Base-by-base conservation (phyloP, 2,888 invertebrate genomes). In the Mythimna impura region DNA sequence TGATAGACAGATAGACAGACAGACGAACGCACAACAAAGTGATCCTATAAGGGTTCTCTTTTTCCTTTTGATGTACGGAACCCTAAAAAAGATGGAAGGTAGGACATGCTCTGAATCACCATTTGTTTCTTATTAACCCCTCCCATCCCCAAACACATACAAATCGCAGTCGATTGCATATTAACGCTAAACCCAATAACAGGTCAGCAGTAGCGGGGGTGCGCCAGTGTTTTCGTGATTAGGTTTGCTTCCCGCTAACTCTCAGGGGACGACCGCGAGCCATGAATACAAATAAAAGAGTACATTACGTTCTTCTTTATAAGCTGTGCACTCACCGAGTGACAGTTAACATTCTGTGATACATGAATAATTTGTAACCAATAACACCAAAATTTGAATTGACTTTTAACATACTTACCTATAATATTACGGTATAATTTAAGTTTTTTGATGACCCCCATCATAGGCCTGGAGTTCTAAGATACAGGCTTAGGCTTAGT, bases 231-330 rank as follows among this genome's bases (percentile, higher is more conserved):
- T 81, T 81, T 78, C 63, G 62, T 86, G 86, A 86, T 86, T 81
- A 85, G 81, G 66, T 78, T 74, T 63, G 76, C 66, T 82, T 78
- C 77, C 67, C 78, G 70, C 73, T 81, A 73, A 81, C 80, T 84
- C 86, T 66, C 82, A 0, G 1, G 73, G 80, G 85, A 79, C 64
- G 43, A 20, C 62, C 74, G 63, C 57, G 66, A 75, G 67, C 64
- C 82, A 84, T 82, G 87, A 87, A 87, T 87, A 82, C 81, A 78
- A 83, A 87, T 86, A 85, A 83, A 83, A 76, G 74, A 70, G 69
- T 73, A 81, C 71, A 80, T 76, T 62, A 81, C 63, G 69, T 70
- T 83, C 69, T 63, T 66, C 62, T 63, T 74, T 71, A 60, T 72
- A 81, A 77, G 70, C 70, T 66, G 30, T 6, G 43, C 25, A 34